Evolutionary conservation across 2,797 vertebrate genomes (phyloP).

Genomic region (Spheniscus humboldti): DNA sequence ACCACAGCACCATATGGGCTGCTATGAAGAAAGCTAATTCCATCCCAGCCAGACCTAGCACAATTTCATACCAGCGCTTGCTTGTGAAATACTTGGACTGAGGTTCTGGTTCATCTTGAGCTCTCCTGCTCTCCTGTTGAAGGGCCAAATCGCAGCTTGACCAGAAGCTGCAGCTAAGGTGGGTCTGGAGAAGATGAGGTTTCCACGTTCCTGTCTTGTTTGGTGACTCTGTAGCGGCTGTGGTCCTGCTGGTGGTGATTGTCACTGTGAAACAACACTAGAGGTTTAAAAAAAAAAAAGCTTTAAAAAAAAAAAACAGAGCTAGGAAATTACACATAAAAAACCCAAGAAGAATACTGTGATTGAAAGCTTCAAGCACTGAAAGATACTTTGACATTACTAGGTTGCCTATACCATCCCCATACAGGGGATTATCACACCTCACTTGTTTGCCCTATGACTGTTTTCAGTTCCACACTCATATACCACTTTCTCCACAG

Average conservation of each 20-base stretch:
- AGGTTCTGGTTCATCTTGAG: background rate
- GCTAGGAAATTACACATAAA: background rate
- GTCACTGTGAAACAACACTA: background rate
- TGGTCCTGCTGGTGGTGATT: background rate
- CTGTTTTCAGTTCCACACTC: background rate
- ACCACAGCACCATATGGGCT: background rate
- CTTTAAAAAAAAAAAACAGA: background rate
- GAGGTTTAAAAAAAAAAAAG: background rate
- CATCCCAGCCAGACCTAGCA: background rate
- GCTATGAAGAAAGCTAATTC: background rate
- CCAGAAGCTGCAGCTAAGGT: background rate
- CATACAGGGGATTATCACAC: rapidly evolving
- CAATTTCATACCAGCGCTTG: background rate
- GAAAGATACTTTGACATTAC: background rate
- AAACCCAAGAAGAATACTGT: background rate
- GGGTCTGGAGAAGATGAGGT: background rate
- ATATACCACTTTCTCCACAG: background rate
- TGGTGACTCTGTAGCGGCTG: background rate
- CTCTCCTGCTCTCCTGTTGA: background rate
- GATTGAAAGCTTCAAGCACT: background rate
- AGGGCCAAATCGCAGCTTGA: background rate
- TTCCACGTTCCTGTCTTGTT: background rate
- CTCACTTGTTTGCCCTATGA: background rate
- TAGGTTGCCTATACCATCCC: background rate
- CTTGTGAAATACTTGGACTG: background rate